Conservation (phyloP, 2,888 invertebrate genomes). For the Parnassius apollo region DNA sequence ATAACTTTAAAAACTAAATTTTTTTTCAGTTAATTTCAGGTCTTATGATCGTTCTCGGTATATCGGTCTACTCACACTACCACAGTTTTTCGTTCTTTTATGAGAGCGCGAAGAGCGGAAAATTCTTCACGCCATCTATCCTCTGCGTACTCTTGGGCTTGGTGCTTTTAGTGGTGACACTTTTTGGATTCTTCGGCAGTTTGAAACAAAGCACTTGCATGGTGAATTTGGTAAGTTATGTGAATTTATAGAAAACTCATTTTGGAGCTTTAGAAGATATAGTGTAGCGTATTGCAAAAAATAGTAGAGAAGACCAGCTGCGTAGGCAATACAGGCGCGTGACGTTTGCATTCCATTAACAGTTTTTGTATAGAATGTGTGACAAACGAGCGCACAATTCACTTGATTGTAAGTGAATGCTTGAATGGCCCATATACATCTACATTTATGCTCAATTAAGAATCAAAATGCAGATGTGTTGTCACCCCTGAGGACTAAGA, state of each 20-base stretch:
- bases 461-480: too few species aligned
- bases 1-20: background rate
- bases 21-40: slow-evolving; percentile 59
- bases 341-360: too few species aligned
- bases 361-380: too few species aligned
- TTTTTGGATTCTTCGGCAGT: slow-evolving; percentile 92
- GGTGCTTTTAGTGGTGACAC: slow-evolving; percentile 87
- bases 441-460: too few species aligned
- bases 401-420: too few species aligned
- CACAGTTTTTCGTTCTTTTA: slow-evolving; percentile 65
- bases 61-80: slow-evolving; percentile 67
- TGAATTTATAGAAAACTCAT: background rate
- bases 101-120: slow-evolving; percentile 51
- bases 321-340: too few species aligned
- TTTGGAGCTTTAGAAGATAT: too few species aligned
- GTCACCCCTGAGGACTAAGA: too few species aligned
- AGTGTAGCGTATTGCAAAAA: too few species aligned
- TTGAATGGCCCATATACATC: too few species aligned
- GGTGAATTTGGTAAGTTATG: slow-evolving; percentile 79
- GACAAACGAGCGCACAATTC: too few species aligned
- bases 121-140: slow-evolving; percentile 87
- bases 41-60: slow-evolving; percentile 68
- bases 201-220: slow-evolving; percentile 88
- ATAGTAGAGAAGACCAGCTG: too few species aligned
- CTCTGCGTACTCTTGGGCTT: slow-evolving; percentile 88